phyloP scores from a whole-genome alignment of 2,888 invertebrate genomes.

The Agrotis segetum region DNA sequence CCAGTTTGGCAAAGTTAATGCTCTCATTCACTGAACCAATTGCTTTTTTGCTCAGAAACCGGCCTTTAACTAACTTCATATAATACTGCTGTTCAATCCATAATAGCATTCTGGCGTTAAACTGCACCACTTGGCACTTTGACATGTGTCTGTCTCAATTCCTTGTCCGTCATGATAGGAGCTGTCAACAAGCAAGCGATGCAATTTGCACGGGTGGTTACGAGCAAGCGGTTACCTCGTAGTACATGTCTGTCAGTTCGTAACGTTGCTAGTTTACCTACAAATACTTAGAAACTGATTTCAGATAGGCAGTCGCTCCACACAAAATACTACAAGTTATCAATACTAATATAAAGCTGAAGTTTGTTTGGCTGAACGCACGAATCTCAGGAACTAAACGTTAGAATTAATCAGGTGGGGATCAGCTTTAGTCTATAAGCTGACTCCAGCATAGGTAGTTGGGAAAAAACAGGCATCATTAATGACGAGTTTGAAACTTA shows the following conservation, averaged over 20 bases:
- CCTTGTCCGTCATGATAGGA: slow-evolving; percentile 25
- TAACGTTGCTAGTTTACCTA: background rate
- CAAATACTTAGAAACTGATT: background rate
- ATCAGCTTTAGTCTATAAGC: no score
- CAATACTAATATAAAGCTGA: no score
- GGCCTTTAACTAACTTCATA: background rate
- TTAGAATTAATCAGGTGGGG: no score
- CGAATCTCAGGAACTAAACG: no score
- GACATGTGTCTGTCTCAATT: slow-evolving; percentile 17
- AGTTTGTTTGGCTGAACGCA: no score
- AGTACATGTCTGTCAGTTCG: slow-evolving; percentile 3
- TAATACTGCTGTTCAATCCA: background rate
- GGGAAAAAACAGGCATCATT: no score
- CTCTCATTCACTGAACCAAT: no score
- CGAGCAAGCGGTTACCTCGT: background rate
- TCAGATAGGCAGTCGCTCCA: no score
- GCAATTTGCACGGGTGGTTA: slow-evolving; percentile 3
- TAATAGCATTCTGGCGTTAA: background rate
- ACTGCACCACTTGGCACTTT: slow-evolving; percentile 18
- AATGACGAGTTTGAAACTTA: background rate
- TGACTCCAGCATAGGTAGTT: no score
- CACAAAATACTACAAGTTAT: no score
- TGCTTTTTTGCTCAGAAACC: background rate
- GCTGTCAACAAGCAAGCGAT: slow-evolving; percentile 33
- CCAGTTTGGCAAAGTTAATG: background rate